Percentiles rank a stretch among this genome's conserved stretches.
Conservation (phyloP, 2,888 invertebrate genomes). For the Plebejus anna region DNA sequence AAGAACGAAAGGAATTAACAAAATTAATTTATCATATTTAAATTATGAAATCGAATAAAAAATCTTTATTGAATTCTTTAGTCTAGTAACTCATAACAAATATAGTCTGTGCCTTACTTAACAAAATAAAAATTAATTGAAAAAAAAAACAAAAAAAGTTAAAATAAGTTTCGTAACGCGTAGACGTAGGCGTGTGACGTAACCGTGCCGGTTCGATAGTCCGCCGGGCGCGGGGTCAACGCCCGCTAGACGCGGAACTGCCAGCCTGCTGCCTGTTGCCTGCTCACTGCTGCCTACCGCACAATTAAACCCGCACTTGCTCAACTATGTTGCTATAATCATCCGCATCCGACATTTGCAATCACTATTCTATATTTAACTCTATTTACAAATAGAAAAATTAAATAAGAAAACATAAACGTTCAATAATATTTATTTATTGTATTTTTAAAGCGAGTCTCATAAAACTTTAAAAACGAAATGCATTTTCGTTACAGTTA, state of each 20-base stretch:
- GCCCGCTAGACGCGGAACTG: conserved; percentile 75
- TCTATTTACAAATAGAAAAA: neutral
- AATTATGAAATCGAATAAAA: too few relatives aligned
- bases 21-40: too few relatives aligned
- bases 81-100: too few relatives aligned
- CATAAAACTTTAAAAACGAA: neutral
- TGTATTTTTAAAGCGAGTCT: neutral
- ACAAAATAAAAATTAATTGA: neutral
- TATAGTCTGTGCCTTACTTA: too few relatives aligned
- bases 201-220: conserved; percentile 56
- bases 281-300: conserved; percentile 61
- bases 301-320: conserved; percentile 70
- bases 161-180: conserved; percentile 29
- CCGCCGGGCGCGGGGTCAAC: conserved; percentile 70
- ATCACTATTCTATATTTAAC: conserved; percentile 7
- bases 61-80: too few relatives aligned
- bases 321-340: conserved; percentile 35
- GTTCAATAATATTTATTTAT: neutral
- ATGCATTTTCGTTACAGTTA: conserved; percentile 30
- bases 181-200: conserved; percentile 55
- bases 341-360: conserved; percentile 20
- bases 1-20: too few relatives aligned
- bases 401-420: neutral
- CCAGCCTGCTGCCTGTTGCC: conserved; percentile 42
- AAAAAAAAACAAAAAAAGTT: neutral